phyloP scores from a whole-genome alignment of 2,113 vertebrate genomes.

The Otolemur garnettii region DNA sequence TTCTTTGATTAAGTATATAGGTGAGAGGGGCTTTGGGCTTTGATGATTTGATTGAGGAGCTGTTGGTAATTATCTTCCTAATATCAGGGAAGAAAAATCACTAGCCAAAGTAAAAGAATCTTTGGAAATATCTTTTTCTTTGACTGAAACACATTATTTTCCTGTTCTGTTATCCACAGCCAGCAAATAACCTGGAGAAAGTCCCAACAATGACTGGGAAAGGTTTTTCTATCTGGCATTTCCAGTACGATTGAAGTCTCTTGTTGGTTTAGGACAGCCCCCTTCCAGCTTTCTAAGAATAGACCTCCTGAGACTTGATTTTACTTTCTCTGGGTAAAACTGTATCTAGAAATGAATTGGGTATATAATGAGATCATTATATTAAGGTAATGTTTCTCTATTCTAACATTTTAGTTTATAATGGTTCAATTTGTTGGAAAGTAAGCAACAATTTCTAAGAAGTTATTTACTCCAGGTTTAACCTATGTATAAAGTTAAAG shows the following conservation, averaged over 20 bases:
- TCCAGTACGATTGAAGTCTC: neutral
- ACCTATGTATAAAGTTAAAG: neutral
- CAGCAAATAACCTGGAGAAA: neutral
- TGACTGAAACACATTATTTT: conserved; percentile 48
- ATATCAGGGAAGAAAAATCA: neutral
- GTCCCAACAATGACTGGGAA: neutral
- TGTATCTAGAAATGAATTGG: neutral
- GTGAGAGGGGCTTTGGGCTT: neutral
- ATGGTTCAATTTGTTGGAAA: conserved; percentile 51
- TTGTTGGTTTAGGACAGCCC: neutral
- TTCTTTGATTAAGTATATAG: neutral
- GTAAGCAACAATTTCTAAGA: neutral
- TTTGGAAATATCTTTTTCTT: conserved; percentile 27
- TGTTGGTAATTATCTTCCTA: neutral
- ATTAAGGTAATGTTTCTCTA: conserved; percentile 8
- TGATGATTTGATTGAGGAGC: conserved; percentile 19
- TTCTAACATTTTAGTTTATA: conserved; percentile 31
- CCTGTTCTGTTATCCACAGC: neutral
- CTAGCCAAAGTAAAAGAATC: conserved; percentile 29
- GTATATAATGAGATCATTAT: neutral
- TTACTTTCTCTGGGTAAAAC: conserved; percentile 49
- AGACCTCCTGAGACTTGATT: neutral
- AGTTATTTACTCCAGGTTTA: conserved; percentile 31
- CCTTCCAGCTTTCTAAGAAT: neutral
- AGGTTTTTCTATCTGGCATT: neutral